These are phyloP conservation scores for Orthochromis malagaraziensis DNA, from an alignment of 2,113 vertebrate species.

Conservation along the genomic window DNA sequence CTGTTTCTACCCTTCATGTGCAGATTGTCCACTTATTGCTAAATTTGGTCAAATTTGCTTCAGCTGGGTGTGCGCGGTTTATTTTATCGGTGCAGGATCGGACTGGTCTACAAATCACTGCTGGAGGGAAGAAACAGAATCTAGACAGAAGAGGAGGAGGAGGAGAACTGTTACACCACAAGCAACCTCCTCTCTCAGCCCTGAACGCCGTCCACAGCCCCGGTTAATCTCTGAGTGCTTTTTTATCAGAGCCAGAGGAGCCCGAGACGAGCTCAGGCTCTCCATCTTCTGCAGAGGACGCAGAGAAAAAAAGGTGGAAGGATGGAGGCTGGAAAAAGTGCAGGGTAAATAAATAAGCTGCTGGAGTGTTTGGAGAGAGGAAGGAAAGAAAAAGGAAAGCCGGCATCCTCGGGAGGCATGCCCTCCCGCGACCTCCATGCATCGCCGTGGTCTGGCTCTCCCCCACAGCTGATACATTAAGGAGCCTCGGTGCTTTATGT, in stretches of 20 bases:
- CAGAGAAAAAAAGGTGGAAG: neutral
- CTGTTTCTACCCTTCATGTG: neutral
- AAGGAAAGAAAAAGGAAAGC: neutral
- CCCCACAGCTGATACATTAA: conserved; percentile 55
- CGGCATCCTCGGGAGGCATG: conserved; percentile 41
- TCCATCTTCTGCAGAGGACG: neutral
- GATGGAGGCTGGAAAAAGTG: neutral
- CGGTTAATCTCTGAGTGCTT: neutral
- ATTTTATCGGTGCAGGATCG: neutral
- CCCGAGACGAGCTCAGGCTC: neutral
- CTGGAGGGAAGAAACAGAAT: neutral
- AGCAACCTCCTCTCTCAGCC: neutral
- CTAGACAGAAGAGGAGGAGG: neutral
- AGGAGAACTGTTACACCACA: neutral
- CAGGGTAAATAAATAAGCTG: conserved; percentile 42
- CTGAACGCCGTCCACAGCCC: neutral
- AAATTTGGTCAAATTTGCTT: neutral
- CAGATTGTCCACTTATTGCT: neutral
- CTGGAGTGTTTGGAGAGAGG: neutral
- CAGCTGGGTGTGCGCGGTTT: neutral
- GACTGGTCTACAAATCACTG: conserved; percentile 1
- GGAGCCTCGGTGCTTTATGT: conserved; percentile 50
- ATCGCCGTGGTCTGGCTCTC: conserved; percentile 36
- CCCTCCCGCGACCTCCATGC: conserved; percentile 54
- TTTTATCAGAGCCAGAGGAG: neutral